A percentile compares a stretch with the other conserved stretches of the same genome.
phyloP scores from a whole-genome alignment of 2,797 vertebrate genomes.

The Coccyzus lansbergi region DNA sequence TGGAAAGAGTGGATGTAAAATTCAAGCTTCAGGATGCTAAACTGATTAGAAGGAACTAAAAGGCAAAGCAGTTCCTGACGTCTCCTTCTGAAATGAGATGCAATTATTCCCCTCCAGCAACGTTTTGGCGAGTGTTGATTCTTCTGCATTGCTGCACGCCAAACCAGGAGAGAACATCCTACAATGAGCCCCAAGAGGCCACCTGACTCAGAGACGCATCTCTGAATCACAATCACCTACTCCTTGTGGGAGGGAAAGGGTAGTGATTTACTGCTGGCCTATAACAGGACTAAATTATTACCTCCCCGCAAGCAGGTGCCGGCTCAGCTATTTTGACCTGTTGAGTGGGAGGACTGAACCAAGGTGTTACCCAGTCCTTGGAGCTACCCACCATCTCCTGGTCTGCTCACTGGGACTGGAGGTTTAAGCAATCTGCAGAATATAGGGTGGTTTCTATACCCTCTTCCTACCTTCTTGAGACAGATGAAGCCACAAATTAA shows the following conservation, averaged over 20 bases:
- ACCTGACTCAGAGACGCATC: constrained; percentile 56
- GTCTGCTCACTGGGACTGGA: background rate
- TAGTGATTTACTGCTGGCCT: background rate
- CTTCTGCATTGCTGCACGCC: background rate
- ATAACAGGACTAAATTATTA: background rate
- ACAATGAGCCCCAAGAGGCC: background rate
- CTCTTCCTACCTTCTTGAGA: background rate
- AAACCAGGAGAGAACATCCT: background rate
- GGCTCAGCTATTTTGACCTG: constrained; percentile 42
- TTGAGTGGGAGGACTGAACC: background rate
- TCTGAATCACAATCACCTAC: constrained; percentile 61
- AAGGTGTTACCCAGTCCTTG: constrained; percentile 27
- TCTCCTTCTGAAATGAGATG: background rate
- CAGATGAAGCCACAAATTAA: background rate
- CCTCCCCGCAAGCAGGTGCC: background rate
- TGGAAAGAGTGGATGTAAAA: background rate
- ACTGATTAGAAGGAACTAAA: background rate
- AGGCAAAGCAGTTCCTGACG: background rate
- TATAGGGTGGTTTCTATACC: background rate
- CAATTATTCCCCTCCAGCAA: background rate
- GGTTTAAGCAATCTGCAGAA: background rate
- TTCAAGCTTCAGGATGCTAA: background rate
- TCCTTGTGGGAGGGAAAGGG: constrained; percentile 25
- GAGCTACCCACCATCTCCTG: constrained; percentile 18
- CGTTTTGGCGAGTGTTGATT: background rate